These are phyloP conservation scores for Cebus imitator DNA, from an alignment of 2,113 vertebrate species.

Conservation along the genomic window DNA sequence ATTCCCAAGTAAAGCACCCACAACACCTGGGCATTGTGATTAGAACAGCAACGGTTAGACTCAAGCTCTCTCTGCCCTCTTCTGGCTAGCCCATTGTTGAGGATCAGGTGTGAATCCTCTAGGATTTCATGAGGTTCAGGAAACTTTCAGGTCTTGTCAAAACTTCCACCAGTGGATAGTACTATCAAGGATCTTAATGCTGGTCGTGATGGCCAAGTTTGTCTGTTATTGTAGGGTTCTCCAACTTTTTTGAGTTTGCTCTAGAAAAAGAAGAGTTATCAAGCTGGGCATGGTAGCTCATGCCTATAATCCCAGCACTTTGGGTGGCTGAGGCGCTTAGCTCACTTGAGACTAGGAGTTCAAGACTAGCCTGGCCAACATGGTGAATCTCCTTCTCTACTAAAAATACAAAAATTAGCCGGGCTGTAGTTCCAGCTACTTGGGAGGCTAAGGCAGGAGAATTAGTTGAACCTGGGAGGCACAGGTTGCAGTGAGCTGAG, in stretches of 20 bases:
- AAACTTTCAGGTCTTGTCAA: not conserved
- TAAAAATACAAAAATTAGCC: too few relatives aligned
- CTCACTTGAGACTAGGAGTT: too few relatives aligned
- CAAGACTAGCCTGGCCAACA: too few relatives aligned
- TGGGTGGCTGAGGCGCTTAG: too few relatives aligned
- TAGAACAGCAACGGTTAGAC: rapidly evolving
- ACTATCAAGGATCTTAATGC: not conserved
- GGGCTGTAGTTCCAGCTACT: too few relatives aligned
- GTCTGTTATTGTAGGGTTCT: not conserved
- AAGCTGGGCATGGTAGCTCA: too few relatives aligned
- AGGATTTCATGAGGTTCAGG: not conserved
- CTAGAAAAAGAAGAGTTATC: not conserved
- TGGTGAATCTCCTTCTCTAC: too few relatives aligned
- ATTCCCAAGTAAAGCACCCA: not conserved
- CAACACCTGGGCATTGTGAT: rapidly evolving
- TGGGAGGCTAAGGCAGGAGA: too few relatives aligned
- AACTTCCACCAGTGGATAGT: not conserved
- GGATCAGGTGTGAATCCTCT: not conserved
- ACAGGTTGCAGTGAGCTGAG: too few relatives aligned
- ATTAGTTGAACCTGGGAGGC: too few relatives aligned
- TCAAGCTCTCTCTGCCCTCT: constrained; percentile 36
- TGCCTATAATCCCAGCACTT: too few relatives aligned
- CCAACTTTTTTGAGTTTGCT: not conserved
- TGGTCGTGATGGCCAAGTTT: not conserved
- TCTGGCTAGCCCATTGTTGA: not conserved